Base-by-base conservation (phyloP, 2,113 vertebrate genomes). In the Ancistrus triradiatus region DNA sequence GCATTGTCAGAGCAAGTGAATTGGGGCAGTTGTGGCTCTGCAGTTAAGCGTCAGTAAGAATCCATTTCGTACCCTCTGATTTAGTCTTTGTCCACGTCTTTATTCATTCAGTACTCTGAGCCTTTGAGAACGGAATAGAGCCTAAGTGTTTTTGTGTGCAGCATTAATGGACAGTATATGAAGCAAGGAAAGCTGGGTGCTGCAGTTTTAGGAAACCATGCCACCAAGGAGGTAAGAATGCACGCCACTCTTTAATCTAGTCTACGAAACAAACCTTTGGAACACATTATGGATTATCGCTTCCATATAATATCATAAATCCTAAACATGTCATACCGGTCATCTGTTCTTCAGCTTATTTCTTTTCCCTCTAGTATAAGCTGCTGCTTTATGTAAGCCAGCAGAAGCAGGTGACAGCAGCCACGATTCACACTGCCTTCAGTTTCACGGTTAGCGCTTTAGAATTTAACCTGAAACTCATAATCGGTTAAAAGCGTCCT, bases 111-210 rank as follows among this genome's bases (percentile, higher is more conserved):
- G n/a, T n/a, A n/a, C n/a, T n/a, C n/a, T n/a, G n/a, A n/a, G n/a
- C n/a, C n/a, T n/a, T n/a, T n/a, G n/a, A n/a, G n/a, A 27, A 3
- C 9, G 9, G 38, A 7, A 17, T 7, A 13, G 11, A 1, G 8
- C 14, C 22, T 15, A 17, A 31, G 21, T 27, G 2, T 43, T 40
- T 64, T 7, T 52, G 4, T 18, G 63, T 24, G 9, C 43, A 73
- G 67, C 52, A 57, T 85, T 59, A 95, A 91, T 1, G 93, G 92
- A 72, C 93, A 97, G 38, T 98, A 98, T 59, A 48, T 87, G 78
- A 98, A 96, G 79, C 95, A 98, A 71, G 95, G 95, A 22, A 99
- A 96, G 80, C 91, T 96, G 47, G 96, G 96, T 81, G 93, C 90
- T 6, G 96, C 96, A 0, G 85, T 97, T 0, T 81, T 99, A 77